Base-by-base conservation (phyloP, 2,113 vertebrate species). In the Sebastes schlegelii region DNA sequence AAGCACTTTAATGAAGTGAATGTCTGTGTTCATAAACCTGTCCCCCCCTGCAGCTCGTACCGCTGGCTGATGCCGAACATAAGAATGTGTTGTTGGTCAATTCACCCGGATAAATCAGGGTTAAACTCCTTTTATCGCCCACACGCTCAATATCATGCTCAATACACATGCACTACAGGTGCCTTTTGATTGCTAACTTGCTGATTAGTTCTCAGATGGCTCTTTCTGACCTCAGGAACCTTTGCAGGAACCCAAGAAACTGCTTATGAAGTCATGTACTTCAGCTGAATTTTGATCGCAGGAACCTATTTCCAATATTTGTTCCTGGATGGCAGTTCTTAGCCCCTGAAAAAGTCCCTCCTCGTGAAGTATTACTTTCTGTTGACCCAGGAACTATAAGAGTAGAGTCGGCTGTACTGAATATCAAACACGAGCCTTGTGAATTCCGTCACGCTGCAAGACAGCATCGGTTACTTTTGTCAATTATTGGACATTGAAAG, bases 1-100 rank as follows among this genome's bases (percentile, higher is more conserved):
- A 58, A 62, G 55, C 48, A 21, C 26, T 67, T 82, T 77, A 69
- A 80, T 82, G 71, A 87, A 57, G 72, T 42, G 79, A 79, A 88
- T 55, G 67, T 4, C 52, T 74, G 77, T 1, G 77, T 70, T 80
- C 74, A 58, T 72, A 68, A 65, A 54, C 54, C 71, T 17, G 26
- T n/a, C 13, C 16, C 42, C 12, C 61, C 77, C 54, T 21, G 42
- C 63, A 71, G 69, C 51, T 57, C 65, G 54, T 42, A 48, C 79
- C 78, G 61, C 80, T 13, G 64, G 66, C 77, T 76, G 48, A 6
- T 12, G 4, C 61, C 19, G 17, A 68, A 77, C 80, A 70, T 17
- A 55, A 54, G 26, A 79, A 71, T 61, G 84, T 76, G 73, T 14
- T 57, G 60, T 71, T 78, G 64, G 80, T 84, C 73, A 68, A 42